phyloP scores from a whole-genome alignment of 2,888 invertebrate genomes.

The Strigamia maritima region DNA sequence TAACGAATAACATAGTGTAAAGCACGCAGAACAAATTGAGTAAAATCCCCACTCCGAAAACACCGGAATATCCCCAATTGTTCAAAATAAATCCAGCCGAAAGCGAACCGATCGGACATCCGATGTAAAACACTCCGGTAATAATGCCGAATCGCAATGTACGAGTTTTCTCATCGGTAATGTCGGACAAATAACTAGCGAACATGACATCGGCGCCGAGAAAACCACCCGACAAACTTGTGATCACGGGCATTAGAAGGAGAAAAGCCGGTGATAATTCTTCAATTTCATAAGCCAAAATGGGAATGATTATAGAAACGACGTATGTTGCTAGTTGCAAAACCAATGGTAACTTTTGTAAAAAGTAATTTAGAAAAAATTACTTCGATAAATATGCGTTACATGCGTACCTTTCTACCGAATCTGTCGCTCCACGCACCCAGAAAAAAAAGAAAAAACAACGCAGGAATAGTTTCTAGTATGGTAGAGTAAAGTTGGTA shows the following conservation, averaged over 20 bases:
- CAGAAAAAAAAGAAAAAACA: constrained; percentile 40
- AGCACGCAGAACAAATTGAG: neutral
- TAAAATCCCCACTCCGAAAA: neutral
- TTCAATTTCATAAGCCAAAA: neutral
- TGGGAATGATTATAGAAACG: neutral
- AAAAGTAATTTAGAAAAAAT: neutral
- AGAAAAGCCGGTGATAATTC: constrained; percentile 1
- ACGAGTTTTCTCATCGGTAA: neutral
- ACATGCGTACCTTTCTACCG: constrained; percentile 43
- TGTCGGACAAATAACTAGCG: constrained; percentile 20
- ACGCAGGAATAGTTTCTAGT: constrained; percentile 40
- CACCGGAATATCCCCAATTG: neutral
- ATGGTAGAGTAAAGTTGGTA: constrained; percentile 41
- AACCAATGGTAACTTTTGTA: constrained; percentile 5
- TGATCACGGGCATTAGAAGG: neutral
- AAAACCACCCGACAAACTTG: constrained; percentile 14
- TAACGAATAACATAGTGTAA: neutral
- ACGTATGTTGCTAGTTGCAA: neutral
- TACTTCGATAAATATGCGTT: neutral
- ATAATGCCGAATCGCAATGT: neutral
- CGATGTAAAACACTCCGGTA: neutral
- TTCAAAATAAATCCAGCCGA: neutral
- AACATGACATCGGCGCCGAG: neutral
- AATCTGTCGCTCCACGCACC: constrained; percentile 44
- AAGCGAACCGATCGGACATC: neutral